phyloP scores from a whole-genome alignment of 2,888 invertebrate species.

The Sepiola atlantica region DNA sequence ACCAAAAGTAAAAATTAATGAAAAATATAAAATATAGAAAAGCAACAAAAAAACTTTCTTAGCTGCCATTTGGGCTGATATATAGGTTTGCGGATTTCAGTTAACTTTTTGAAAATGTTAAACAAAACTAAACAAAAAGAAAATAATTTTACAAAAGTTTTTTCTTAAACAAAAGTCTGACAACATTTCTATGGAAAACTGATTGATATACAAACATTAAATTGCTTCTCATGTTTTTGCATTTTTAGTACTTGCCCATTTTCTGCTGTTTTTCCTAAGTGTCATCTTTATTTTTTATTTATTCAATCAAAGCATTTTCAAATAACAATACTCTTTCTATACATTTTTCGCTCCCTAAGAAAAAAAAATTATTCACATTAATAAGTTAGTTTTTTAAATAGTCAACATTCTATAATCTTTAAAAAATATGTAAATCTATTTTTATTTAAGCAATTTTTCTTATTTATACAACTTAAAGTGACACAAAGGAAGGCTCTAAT shows the following conservation, averaged over 20 bases:
- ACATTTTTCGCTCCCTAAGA: no score
- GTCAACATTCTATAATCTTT: no score
- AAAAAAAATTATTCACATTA: no score
- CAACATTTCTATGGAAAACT: background rate
- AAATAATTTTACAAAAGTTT: background rate
- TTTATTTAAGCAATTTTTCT: no score
- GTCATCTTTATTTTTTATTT: background rate
- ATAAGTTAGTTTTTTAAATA: no score
- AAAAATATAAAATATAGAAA: background rate
- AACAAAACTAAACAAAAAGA: background rate
- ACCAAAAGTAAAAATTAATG: background rate
- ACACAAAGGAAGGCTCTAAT: no score
- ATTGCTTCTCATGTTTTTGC: background rate
- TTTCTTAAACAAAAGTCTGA: background rate
- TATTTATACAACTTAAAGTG: no score
- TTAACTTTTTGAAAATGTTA: background rate
- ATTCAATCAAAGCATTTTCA: no score
- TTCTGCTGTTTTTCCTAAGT: background rate
- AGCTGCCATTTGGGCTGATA: conserved; percentile 20
- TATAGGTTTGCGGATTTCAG: background rate
- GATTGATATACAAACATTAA: background rate
- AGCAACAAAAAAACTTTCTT: background rate
- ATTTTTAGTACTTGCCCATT: background rate
- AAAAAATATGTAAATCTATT: no score
- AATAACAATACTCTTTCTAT: no score